Conservation (phyloP, 2,113 vertebrate species). For the Pterocles burchelli region DNA sequence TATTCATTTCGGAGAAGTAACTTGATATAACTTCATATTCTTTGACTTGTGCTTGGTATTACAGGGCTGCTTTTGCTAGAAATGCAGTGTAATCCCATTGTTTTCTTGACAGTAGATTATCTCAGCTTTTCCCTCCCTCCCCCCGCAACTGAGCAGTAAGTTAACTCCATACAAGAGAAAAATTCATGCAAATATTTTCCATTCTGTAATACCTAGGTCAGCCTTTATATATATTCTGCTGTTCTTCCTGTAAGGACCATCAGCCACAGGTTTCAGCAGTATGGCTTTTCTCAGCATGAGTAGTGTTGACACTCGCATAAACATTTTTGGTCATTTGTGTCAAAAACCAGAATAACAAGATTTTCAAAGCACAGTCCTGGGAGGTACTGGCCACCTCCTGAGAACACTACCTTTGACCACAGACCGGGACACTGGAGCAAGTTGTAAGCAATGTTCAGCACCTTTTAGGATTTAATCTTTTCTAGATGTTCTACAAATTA, state of each 20-base stretch:
- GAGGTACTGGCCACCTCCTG: not conserved
- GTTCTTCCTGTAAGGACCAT: not conserved
- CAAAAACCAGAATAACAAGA: not conserved
- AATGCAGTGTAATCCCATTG: not conserved
- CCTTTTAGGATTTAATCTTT: not conserved
- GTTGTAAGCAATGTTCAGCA: not conserved
- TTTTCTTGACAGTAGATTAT: not conserved
- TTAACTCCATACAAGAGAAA: not conserved
- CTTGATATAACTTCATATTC: not conserved
- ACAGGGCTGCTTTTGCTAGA: slow-evolving; percentile 77
- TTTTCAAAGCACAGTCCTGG: not conserved
- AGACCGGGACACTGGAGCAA: accelerated
- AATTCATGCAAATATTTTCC: slow-evolving; percentile 8
- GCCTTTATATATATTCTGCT: not conserved
- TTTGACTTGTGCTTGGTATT: not conserved
- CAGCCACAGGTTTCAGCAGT: not conserved
- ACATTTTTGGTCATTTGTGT: not conserved
- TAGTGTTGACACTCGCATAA: not conserved
- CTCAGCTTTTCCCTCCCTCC: not conserved
- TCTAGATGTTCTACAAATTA: not conserved
- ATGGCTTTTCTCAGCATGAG: not conserved
- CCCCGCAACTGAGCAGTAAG: not conserved
- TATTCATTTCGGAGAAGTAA: not conserved
- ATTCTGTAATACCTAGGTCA: not conserved
- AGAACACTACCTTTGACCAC: not conserved